Base-by-base conservation (phyloP, 2,888 invertebrate genomes). In the Gortyna flavago region DNA sequence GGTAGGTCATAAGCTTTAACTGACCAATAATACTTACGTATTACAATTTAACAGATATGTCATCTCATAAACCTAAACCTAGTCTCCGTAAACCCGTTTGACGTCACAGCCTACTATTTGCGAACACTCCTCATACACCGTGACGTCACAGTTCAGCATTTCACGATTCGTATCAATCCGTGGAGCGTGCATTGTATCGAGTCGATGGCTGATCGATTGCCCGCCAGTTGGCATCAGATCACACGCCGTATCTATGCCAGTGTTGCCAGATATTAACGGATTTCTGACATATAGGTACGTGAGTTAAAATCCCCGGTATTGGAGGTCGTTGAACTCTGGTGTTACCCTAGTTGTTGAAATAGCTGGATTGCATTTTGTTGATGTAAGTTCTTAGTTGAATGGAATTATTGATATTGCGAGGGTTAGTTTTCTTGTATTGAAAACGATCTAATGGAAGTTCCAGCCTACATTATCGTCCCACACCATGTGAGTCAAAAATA, bases 141-240 rank as follows among this genome's bases (percentile, higher is more conserved):
- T 85, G 75, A 84, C 84, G 85, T 76, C 75, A 84, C 72, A 57
- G 18, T 35, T 61, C 44, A 59, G 51, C 78, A 85, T 84, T 84
- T 85, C 78, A 68, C 78, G 75, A 85, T 84, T 74, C 75, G 73
- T 73, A 85, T 84, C 85, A 84, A 78, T 81, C 71, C 72, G 67
- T 67, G 68, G 32, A 69, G 78, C 85, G 84, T 68, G 85, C 70
- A 78, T 84, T 85, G 84, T 85, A 85, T 82, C 82, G 81, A 81
- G 72, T 75, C 65, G 83, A 85, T 82, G 44, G 70, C 64, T 79
- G 85, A 85, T 85, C 79, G 79, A 85, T 85, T 51, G 83, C 62
- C 69, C 77, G 82, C 72, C 73, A 83, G 78, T 86, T 88, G 88
- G 88, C 88, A 88, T 79, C 71, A 68, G 88, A 86, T 88, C 88